Evolutionary conservation across 2,113 vertebrate species (phyloP), one percentile per base, ranked within the genome.

Genomic region (Chaetodon trifascialis): DNA sequence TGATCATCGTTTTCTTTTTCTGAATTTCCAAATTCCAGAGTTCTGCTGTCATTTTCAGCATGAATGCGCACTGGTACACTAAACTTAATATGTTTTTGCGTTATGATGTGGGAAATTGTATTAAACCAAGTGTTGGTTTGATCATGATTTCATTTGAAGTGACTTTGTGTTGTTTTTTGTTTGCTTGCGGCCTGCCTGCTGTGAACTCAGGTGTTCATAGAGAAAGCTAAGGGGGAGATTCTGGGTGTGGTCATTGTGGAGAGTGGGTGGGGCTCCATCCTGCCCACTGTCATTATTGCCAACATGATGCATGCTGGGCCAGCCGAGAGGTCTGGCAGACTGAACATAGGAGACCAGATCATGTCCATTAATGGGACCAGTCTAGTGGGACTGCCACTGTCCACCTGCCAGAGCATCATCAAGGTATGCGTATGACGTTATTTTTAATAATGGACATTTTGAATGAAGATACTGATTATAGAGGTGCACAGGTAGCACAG

Each of bases 391-490:
- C 95, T 99, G 66, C 97, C 98, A 3, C 95, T 99, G 19, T 97
- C 97, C n/a, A 99, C 98, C n/a, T 99, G 98, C 87, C 98, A 99
- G 95, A 99, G 96, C 94, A 99, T 99, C 80, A 99, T 99, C 86
- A 99, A 99, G 98, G 98, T 98, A 68, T 4, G 23, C 63, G 36
- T 9, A 11, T 25, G 23, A 25, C 12, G 14, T 46, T 47, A 8
- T 75, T 63, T 65, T 55, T 25, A 30, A 34, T 71, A 21, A 23
- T 5, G 0, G 8, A 52, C 5, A 14, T 44, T 17, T 8, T 56
- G 25, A 30, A 23, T 58, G 8, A 49, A 52, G 46, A 30, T 38
- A 46, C 19, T 40, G 7, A 30, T 51, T 25, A 19, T 38, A 10
- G 19, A 60, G 7, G 42, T 19, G 10, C 52, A 30, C n/a, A 25